Evolutionary conservation across 2,797 vertebrate genomes (phyloP), one percentile per base, ranked within the genome.

Genomic region (Dendrocincla tyrannina): DNA sequence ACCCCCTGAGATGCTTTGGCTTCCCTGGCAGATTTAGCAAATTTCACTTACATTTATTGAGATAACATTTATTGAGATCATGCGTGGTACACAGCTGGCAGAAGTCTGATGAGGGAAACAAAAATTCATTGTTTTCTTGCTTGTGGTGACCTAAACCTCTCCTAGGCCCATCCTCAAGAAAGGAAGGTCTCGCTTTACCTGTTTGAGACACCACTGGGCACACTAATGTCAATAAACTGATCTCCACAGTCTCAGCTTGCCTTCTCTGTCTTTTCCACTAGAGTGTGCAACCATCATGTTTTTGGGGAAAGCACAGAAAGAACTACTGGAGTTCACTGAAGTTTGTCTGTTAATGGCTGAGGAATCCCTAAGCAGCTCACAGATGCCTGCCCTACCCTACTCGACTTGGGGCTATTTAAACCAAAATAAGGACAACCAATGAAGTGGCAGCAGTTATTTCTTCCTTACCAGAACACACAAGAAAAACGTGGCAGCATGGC

Each of bases 1-100:
- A 5, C 13, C 4, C 37, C 1, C 1, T 3, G 18, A 33, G 12
- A 32, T 20, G 14, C 2, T 41, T 55, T 33, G n/a, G 50, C 42
- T 88, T 60, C 35, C 39, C n/a, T 50, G 17, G 3, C 27, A 64
- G n/a, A 13, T n/a, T 66, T 56, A 35, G 30, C 32, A 69, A 64
- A 24, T 33, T 52, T 50, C 19, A 13, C 15, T 5, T 14, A 20
- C 8, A 5, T 75, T 55, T 46, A 22, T 23, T 20, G 30, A n/a
- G 17, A 19, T 8, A 53, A 12, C 30, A 53, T 41, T 42, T 17
- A 17, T 42, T 17, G 52, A 53, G 32, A 55, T 22, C 32, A 9
- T 52, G 53, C 19, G 4, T n/a, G 53, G 53, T 55, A 22, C 53
- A n/a, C 12, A 6, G 53, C 19, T 55, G 32, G 53, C 32, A 55